phyloP scores from a whole-genome alignment of 2,797 vertebrate species.

The Phrynocephalus vlangalii region DNA sequence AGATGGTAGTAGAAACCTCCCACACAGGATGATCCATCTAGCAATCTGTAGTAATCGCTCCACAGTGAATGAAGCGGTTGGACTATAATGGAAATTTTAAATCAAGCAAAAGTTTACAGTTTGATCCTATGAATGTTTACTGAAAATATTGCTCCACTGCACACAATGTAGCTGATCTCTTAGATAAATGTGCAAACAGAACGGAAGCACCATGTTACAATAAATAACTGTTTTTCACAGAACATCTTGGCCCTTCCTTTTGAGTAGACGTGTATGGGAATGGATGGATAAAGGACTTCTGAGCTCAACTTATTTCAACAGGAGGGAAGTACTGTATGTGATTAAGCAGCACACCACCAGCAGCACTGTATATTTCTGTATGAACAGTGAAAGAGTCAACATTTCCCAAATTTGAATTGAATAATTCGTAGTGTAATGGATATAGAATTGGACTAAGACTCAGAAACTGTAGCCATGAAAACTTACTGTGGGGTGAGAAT shows the following conservation, averaged over 20 bases:
- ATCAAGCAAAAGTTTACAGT: conserved; percentile 3
- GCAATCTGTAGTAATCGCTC: background rate
- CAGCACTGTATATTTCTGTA: no score
- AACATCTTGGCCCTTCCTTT: background rate
- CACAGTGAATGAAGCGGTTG: background rate
- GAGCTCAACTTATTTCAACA: background rate
- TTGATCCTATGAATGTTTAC: background rate
- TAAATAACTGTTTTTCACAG: background rate
- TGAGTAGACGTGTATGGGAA: background rate
- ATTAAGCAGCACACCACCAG: no score
- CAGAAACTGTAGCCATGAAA: no score
- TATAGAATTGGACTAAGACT: no score
- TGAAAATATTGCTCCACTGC: background rate
- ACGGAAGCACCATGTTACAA: background rate
- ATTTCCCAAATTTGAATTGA: no score
- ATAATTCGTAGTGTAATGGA: no score
- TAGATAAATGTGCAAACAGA: background rate
- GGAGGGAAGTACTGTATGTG: no score
- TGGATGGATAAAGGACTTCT: background rate
- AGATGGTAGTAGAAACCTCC: conserved; percentile 79
- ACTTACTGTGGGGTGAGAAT: no score
- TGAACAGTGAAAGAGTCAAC: no score
- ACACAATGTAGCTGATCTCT: background rate
- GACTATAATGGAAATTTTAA: background rate
- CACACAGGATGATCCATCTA: conserved; percentile 36